Base-by-base conservation (phyloP, 2,797 vertebrate genomes). In the Tokudaia tokunoshimensis region DNA sequence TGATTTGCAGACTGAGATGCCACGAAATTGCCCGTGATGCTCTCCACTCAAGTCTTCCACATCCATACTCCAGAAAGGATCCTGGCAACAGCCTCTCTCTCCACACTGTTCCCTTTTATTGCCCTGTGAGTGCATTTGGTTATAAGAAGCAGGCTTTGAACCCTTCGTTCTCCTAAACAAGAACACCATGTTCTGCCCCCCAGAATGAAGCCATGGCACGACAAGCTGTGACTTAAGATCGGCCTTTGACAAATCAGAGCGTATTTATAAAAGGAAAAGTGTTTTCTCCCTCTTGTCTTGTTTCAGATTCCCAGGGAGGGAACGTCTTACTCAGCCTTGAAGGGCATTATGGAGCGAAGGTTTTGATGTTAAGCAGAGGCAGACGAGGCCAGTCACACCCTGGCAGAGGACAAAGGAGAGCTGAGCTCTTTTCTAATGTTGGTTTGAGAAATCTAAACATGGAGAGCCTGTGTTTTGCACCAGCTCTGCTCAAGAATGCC, bases 201-300 rank as follows among this genome's bases (percentile, higher is more conserved):
- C 31, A 10, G 44, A 67, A 52, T 0, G 4, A 92, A 88, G 41
- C 34, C n/a, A 26, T 9, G 0, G 65, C 37, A 7, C 20, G 22
- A 70, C 72, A 67, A 20, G 10, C 92, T 84, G 72, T 41, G 92
- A 75, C 92, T 92, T 79, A 90, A 93, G 87, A 41, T 63, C 41
- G 29, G 31, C 44, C 13, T 96, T 82, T 93, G 81, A 96, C 2
- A 6, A 91, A 87, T 93, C 65, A 59, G 79, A 83, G 63, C 9
- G 4, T 85, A 52, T 92, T 96, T 96, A 84, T 91, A 93, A 97
- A 96, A 90, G n/a, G 44, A 90, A 89, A 88, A 92, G 55, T 31
- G 4, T 59, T 65, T 76, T 6, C 81, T 52, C 7, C 6, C 4
- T 3, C 52, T 75, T 80, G 61, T 74, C 78, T 96, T 86, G 19